phyloP scores from a whole-genome alignment of 2,113 vertebrate genomes.

The Sphaerodactylus townsendi region DNA sequence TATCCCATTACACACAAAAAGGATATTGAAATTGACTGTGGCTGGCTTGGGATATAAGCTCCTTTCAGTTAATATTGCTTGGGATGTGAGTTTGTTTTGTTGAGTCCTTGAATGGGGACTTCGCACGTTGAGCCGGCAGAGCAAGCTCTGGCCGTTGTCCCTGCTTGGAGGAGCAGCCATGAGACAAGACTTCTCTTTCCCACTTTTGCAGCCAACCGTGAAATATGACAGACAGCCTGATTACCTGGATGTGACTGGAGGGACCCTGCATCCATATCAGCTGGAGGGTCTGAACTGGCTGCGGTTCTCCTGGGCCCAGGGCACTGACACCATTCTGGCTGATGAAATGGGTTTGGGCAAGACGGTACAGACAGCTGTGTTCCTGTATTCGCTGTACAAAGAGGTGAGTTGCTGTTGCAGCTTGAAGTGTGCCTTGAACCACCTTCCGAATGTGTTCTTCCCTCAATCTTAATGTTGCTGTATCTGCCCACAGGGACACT shows the following conservation, averaged over 20 bases:
- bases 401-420: slow-evolving; percentile 77
- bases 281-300: slow-evolving; percentile 98
- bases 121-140: background rate
- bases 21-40: background rate
- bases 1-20: too few species aligned
- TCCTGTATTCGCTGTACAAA: slow-evolving; percentile 96
- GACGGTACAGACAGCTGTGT: slow-evolving; percentile 96
- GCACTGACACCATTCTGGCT: slow-evolving; percentile 96
- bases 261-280: slow-evolving; percentile 94
- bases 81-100: background rate
- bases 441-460: background rate
- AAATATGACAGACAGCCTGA: slow-evolving; percentile 96
- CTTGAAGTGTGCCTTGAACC: background rate
- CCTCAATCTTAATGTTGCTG: background rate
- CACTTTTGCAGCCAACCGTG: slow-evolving; percentile 85
- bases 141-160: background rate
- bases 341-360: slow-evolving; percentile 99
- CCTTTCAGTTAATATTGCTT: background rate
- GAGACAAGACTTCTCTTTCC: background rate
- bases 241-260: slow-evolving; percentile 91
- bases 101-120: background rate
- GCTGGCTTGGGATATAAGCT: background rate
- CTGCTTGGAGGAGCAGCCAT: background rate
- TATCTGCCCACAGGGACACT: slow-evolving; percentile 83
- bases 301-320: slow-evolving; percentile 97